Conservation (phyloP, 1,140 invertebrate species). For the Acromyrmex echinatior region DNA sequence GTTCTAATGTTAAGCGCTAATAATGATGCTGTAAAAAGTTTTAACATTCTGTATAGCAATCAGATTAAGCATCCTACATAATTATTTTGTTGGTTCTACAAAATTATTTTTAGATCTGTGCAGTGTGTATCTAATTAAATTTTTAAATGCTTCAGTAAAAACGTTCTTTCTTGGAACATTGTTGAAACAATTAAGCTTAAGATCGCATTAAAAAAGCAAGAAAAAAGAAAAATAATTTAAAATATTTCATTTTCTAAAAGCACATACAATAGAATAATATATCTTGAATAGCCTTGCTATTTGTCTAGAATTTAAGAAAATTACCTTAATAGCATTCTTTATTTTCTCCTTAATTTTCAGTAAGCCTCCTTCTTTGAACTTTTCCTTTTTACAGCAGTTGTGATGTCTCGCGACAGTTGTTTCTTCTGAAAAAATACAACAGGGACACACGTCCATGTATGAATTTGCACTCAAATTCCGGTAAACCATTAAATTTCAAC, state of each 20-base stretch:
- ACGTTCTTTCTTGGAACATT: too few relatives aligned
- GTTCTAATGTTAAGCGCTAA: too few relatives aligned
- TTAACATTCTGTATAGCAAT: too few relatives aligned
- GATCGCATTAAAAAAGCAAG: background rate
- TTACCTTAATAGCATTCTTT: slow-evolving; percentile 51
- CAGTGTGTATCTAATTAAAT: too few relatives aligned
- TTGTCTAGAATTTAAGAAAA: background rate
- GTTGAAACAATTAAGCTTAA: background rate
- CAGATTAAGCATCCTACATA: too few relatives aligned
- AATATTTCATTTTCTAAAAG: background rate
- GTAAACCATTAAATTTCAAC: slow-evolving; percentile 58
- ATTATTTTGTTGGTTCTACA: too few relatives aligned
- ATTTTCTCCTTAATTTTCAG: slow-evolving; percentile 55
- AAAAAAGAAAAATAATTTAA: background rate
- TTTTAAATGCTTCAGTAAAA: too few relatives aligned
- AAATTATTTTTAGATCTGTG: too few relatives aligned
- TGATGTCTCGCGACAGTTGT: background rate
- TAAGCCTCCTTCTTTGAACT: slow-evolving; percentile 30
- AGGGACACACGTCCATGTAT: slow-evolving; percentile 65
- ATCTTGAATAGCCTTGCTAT: background rate
- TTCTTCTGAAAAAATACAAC: slow-evolving; percentile 21
- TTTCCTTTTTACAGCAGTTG: background rate
- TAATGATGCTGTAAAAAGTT: too few relatives aligned
- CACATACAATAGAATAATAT: too few relatives aligned
- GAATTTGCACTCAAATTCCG: slow-evolving; percentile 73